Base-by-base conservation (phyloP, 2,888 invertebrate genomes). In the Caenorhabditis japonica region DNA sequence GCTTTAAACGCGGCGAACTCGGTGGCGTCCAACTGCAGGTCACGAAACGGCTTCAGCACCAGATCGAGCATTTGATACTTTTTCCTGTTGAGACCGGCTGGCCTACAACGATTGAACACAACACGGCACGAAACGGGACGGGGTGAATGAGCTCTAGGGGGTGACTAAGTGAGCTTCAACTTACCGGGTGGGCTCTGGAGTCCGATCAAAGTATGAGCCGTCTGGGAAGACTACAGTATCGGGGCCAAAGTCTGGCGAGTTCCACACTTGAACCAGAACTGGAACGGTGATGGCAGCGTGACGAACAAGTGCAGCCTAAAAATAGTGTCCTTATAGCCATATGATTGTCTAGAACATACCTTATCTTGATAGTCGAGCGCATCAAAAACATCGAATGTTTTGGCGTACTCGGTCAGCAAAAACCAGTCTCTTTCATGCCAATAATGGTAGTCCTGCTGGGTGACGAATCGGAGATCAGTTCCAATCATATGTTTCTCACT, bases 1-100 rank as follows among this genome's bases (percentile, higher is more conserved):
- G 85, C 84, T 56, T 86, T 86, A 46, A 84, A 84, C 0, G 86
- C 86, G 36, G 85, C 84, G 56, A 87, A 87, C 62, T 86, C 86
- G 36, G 81, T 80, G 19, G 75, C 68, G 66, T 86, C 86, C n/a
- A 86, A 76, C n/a, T 77, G 52, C 53, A 86, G 73, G 36, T 83
- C 72, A 21, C 86, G 69, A 53, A 86, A 81, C 43, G 86, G 86
- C 17, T 83, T 82, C 46, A 86, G 64, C 30, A 86, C 68, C 47
- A 85, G 81, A 60, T 86, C 86, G 38, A 86, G 76, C 83, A 87
- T 80, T 53, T 87, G 83, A 46, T 72, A 79, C 66, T 80, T 82
- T 58, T 80, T 80, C 59, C 76, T 75, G 58, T 79, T 80, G 70
- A 80, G 77, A 30, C 80, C 80, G 64, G 70, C 60, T 39, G 77